Evolutionary conservation across 2,888 invertebrate species (phyloP), one percentile per base, ranked within the genome.

Genomic region (Phalangium opilio): DNA sequence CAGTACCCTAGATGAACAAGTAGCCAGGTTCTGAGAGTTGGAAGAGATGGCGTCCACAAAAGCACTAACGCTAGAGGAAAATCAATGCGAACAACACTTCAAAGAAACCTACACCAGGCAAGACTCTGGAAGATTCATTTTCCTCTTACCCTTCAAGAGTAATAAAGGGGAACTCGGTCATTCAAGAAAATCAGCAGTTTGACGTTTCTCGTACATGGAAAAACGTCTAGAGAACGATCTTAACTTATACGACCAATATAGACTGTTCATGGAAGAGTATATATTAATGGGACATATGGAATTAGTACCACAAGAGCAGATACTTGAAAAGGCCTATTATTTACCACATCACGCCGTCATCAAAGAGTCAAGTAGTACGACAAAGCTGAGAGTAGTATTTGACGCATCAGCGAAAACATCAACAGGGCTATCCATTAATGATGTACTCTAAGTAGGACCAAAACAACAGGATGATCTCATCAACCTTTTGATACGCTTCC

Each of bases 391-490:
- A 18, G 44, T 44, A 1, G 36, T 44, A 5, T 44, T 44, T 36
- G 38, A 36, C 18, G 44, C 44, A 12, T 44, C 38, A 2, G 20
- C 19, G 20, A 44, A 44, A 45, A 21, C 44, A 2, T 36, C 45
- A 10, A 27, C 40, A 27, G 33, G 40, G 14, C 46, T 1, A 2
- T 63, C 64, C 4, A 38, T 66, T 3, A 67, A 67, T 36, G 61
- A 65, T 33, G 48, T 54, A 0, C 52, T 62, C 7, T 50, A 57
- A 49, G 53, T 58, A 1, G 63, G 64, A 1, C 62, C 66, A 2
- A 57, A 53, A 3, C 43, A 64, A 0, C 62, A 66, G 45, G 55
- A 57, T 8, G 61, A 61, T n/a, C 49, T 65, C 2, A 53, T 59
- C 39, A 45, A 52, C 12, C 58, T 63, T 20, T 44, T 66, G 1